Base-by-base conservation (phyloP, 2,797 vertebrate genomes). In the Coreius guichenoti region DNA sequence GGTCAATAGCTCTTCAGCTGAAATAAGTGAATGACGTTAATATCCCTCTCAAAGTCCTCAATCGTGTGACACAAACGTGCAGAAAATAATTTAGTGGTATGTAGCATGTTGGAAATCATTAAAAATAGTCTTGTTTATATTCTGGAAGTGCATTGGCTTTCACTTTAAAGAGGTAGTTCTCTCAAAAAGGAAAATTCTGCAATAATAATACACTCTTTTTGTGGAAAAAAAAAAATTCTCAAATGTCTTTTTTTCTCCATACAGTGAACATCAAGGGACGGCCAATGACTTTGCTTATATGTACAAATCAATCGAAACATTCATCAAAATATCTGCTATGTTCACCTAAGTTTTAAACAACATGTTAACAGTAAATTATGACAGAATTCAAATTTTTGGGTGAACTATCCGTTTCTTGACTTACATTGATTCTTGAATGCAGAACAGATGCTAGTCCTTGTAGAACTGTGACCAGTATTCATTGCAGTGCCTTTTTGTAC, bases 1-100 rank as follows among this genome's bases (percentile, higher is more conserved):
- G 77, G 84, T 94, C 90, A 13, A 90, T 93, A 89, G 73, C 17
- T 85, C 75, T 87, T 81, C 85, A 81, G 80, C 76, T 80, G 80
- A 86, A 90, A 61, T 87, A 89, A 91, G 39, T 80, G 61, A 69
- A 12, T 80, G 79, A 47, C 87, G 76, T 78, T 86, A 88, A 88
- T 84, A 82, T 83, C 49, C 77, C 69, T 80, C 73, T 82, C 11
- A 5, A 45, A 49, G 43, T 80, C 68, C 45, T 82, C 68, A 70
- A 58, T 84, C 68, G 82, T 54, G 56, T 39, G 68, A 82, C 33
- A 51, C 51, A 73, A 56, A 78, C 68, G 33, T 26, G 26, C 36
- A 72, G 65, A 86, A 86, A 45, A 78, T 72, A 23, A 39, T 74
- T 67, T 77, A 70, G 16, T 1, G 31, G 5, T 31, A 13, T 13